phyloP scores from a whole-genome alignment of 1,140 invertebrate species.

The Elymnias hypermnestra region DNA sequence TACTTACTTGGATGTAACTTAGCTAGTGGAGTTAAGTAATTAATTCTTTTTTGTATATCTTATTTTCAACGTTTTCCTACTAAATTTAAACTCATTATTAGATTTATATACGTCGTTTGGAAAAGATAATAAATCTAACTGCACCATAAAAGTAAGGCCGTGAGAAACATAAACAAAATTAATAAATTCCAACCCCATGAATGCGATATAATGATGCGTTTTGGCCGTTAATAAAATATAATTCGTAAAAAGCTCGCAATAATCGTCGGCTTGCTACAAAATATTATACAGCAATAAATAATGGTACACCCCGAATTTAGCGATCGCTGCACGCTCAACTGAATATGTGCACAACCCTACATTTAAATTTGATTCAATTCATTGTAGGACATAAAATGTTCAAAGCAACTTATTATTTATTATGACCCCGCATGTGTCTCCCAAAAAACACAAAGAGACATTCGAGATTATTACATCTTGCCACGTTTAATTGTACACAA shows the following conservation, averaged over 20 bases:
- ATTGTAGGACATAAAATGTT: conserved; percentile 58
- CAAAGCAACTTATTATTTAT: conserved; percentile 56
- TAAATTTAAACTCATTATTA: too few relatives aligned
- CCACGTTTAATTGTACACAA: conserved; percentile 71
- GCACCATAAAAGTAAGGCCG: conserved; percentile 30
- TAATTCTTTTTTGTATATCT: too few relatives aligned
- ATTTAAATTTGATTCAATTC: conserved; percentile 66
- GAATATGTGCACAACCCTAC: conserved; percentile 58
- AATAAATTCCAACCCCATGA: conserved; percentile 55
- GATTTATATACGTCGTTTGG: too few relatives aligned
- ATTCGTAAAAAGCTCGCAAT: conserved; percentile 57
- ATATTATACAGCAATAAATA: conserved; percentile 69
- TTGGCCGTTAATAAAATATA: conserved; percentile 60
- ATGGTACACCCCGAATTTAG: conserved; percentile 67
- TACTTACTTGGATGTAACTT: too few relatives aligned
- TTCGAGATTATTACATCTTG: conserved; percentile 70
- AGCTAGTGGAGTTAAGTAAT: too few relatives aligned
- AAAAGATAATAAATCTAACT: too few relatives aligned
- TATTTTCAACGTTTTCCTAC: too few relatives aligned
- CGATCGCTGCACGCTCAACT: conserved; percentile 50
- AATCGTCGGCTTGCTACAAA: conserved; percentile 57
- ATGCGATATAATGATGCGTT: conserved; percentile 59
- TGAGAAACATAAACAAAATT: conserved; percentile 65
- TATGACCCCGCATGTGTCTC: conserved; percentile 60
- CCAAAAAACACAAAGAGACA: conserved; percentile 66